These are phyloP conservation scores for Pangasius larnaudii DNA, from an alignment of 2,797 vertebrate species.

Conservation along the genomic window DNA sequence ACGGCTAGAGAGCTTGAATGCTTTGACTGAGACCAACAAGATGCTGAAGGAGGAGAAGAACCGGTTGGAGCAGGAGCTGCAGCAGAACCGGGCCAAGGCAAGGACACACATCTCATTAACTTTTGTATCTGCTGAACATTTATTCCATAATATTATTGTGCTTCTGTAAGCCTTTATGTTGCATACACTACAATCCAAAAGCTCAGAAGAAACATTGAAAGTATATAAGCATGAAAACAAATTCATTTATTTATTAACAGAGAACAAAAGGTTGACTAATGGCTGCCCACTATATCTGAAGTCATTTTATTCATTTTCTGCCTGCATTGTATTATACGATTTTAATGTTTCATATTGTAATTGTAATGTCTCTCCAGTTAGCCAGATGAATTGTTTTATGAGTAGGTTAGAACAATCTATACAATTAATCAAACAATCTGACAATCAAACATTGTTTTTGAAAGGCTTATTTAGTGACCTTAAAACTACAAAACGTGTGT, in stretches of 20 bases:
- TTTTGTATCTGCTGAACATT: background rate
- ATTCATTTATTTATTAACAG: background rate
- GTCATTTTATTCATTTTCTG: background rate
- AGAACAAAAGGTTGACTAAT: no score
- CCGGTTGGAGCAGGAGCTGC: constrained; percentile 85
- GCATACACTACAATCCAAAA: background rate
- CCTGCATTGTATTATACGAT: background rate
- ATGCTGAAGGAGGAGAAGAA: constrained; percentile 92
- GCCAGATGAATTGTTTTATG: background rate
- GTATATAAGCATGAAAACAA: background rate
- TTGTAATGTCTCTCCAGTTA: background rate
- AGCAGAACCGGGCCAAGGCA: constrained; percentile 89
- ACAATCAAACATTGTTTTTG: background rate
- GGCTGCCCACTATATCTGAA: background rate
- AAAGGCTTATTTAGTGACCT: background rate
- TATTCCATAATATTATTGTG: background rate
- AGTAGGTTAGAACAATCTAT: background rate
- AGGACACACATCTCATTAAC: background rate
- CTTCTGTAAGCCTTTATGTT: background rate
- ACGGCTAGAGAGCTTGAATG: constrained; percentile 93
- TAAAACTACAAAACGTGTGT: background rate
- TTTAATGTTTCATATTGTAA: background rate
- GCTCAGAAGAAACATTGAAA: background rate
- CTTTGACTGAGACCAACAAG: constrained; percentile 93
- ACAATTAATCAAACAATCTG: background rate